Evolutionary conservation across 2,113 vertebrate genomes (phyloP).

Genomic region (Xiphias gladius): DNA sequence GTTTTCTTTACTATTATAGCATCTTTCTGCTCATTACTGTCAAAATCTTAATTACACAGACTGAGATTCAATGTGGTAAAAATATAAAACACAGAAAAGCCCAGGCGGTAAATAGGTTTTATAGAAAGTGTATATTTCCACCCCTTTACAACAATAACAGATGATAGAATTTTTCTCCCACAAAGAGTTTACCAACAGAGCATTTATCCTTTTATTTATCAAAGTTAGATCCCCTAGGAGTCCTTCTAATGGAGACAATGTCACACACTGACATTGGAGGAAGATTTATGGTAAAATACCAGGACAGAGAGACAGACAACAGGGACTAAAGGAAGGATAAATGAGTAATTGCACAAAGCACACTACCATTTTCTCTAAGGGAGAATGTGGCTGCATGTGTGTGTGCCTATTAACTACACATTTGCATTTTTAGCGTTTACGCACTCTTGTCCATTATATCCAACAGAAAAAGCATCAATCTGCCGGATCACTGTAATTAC

Average conservation of each 20-base stretch:
- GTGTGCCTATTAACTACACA: slow-evolving; percentile 7
- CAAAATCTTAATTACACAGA: background rate
- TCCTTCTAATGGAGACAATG: slow-evolving; percentile 43
- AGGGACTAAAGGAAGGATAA: slow-evolving; percentile 13
- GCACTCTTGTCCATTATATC: slow-evolving; percentile 18
- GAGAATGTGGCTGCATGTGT: background rate
- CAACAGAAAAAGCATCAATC: slow-evolving; percentile 2
- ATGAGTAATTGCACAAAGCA: slow-evolving; percentile 33
- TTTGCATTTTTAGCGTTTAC: slow-evolving; percentile 25
- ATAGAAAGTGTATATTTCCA: background rate
- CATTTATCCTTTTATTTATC: slow-evolving; percentile 55
- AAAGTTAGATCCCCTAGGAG: slow-evolving; percentile 50
- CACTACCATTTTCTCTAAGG: slow-evolving; percentile 7
- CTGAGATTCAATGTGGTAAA: background rate
- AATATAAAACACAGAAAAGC: background rate
- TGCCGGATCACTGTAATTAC: slow-evolving; percentile 9
- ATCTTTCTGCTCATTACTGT: background rate
- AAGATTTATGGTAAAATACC: slow-evolving; percentile 47
- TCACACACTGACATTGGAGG: background rate
- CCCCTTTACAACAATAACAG: slow-evolving; percentile 20
- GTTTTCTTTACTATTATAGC: background rate
- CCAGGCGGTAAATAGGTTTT: background rate
- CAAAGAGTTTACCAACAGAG: slow-evolving; percentile 20
- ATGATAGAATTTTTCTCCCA: slow-evolving; percentile 21
- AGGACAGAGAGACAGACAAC: slow-evolving; percentile 6